A percentile compares a stretch with the other conserved stretches of the same genome.
phyloP scores from a whole-genome alignment of 2,888 invertebrate genomes.

The Meta bourneti region DNA sequence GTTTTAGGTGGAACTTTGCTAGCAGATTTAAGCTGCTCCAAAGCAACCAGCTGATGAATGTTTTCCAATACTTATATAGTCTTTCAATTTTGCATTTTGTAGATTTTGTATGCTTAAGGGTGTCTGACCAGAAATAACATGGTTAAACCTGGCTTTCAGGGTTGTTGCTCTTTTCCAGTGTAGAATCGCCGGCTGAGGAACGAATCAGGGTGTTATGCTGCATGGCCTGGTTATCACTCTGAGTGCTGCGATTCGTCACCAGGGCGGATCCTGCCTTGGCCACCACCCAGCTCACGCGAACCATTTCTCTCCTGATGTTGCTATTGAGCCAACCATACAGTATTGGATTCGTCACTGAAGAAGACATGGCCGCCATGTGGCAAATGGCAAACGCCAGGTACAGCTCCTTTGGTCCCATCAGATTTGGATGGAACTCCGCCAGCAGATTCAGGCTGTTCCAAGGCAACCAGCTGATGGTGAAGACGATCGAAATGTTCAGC shows the following conservation, averaged over 20 bases:
- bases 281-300: slow-evolving; percentile 50
- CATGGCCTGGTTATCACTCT: slow-evolving; percentile 62
- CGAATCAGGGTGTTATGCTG: slow-evolving; percentile 48
- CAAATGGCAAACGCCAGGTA: slow-evolving; percentile 82
- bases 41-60: neutral
- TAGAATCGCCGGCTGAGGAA: slow-evolving; percentile 60
- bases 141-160: slow-evolving; percentile 59
- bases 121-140: neutral
- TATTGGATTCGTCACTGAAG: slow-evolving; percentile 84
- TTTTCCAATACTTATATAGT: neutral
- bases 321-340: slow-evolving; percentile 85
- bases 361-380: slow-evolving; percentile 84
- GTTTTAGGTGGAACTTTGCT: neutral
- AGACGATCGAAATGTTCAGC: slow-evolving; percentile 83
- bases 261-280: slow-evolving; percentile 60
- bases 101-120: neutral
- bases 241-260: slow-evolving; percentile 52
- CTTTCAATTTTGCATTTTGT: neutral
- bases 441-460: slow-evolving; percentile 83
- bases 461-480: slow-evolving; percentile 84
- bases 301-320: slow-evolving; percentile 83
- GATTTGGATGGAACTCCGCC: slow-evolving; percentile 80
- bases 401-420: slow-evolving; percentile 78
- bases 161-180: slow-evolving; percentile 48
- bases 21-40: neutral